Conservation (phyloP, 2,113 vertebrate genomes). For the Antidorcas marsupialis region DNA sequence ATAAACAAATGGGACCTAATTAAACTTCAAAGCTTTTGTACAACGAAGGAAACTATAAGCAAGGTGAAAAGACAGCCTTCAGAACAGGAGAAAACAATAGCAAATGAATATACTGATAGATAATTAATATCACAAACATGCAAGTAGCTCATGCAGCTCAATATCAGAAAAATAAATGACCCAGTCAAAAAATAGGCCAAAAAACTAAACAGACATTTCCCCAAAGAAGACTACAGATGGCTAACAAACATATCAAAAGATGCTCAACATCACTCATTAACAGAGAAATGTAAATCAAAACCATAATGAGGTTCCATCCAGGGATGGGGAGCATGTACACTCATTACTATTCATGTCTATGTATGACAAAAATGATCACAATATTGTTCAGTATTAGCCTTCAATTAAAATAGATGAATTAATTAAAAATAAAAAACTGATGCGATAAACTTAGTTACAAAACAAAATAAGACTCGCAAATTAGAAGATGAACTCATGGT, state of each 20-base stretch:
- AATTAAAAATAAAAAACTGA: neutral
- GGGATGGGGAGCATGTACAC: too few species aligned
- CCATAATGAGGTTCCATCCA: neutral
- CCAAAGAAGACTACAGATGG: neutral
- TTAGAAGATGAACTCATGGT: neutral
- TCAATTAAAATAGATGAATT: too few species aligned
- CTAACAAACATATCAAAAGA: neutral
- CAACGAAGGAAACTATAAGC: neutral
- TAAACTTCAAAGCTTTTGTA: neutral
- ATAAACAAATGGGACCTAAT: neutral
- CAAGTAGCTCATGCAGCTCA: neutral
- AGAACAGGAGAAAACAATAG: neutral
- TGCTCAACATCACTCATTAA: neutral
- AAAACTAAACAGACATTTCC: neutral
- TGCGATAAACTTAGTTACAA: neutral
- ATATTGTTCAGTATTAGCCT: too few species aligned
- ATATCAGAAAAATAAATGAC: neutral
- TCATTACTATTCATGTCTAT: too few species aligned
- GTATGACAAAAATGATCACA: too few species aligned
- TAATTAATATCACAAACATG: neutral
- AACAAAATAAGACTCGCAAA: neutral
- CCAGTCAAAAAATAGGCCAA: neutral
- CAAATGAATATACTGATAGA: neutral
- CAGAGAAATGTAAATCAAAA: neutral
- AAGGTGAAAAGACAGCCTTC: neutral